Conservation (phyloP, 2,797 vertebrate genomes). For the Ceyx erithaca region DNA sequence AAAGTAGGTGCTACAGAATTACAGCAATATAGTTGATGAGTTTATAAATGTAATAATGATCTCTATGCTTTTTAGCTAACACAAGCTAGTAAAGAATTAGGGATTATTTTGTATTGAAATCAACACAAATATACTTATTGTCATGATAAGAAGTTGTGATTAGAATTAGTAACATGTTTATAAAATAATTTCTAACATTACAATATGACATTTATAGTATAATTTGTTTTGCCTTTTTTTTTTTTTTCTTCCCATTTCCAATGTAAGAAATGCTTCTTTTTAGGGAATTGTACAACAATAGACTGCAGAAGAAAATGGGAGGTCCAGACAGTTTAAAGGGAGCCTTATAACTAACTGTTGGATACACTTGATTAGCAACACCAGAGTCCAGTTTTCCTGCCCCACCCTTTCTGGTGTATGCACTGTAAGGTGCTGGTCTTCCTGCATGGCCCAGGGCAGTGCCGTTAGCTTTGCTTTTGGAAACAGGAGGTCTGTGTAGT, state of each 20-base stretch:
- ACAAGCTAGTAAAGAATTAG: background rate
- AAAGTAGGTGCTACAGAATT: background rate
- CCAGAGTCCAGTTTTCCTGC: background rate
- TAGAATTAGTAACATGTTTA: background rate
- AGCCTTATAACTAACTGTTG: background rate
- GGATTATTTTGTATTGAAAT: background rate
- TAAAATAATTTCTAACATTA: background rate
- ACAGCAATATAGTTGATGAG: background rate
- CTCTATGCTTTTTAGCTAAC: background rate
- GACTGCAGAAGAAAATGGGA: background rate
- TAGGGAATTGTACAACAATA: background rate
- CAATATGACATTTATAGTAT: background rate
- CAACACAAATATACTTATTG: background rate
- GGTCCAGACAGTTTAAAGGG: background rate
- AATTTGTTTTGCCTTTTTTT: background rate
- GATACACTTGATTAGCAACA: background rate
- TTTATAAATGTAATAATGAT: background rate
- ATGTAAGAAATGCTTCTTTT: background rate
- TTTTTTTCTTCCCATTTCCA: background rate
- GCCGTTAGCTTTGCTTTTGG: background rate
- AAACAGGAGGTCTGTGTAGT: background rate
- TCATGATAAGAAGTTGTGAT: background rate
- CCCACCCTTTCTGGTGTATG: background rate
- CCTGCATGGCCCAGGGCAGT: accelerated
- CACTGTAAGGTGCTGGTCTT: background rate